phyloP scores from a whole-genome alignment of 1,140 invertebrate species.

The Micrasema longulum region DNA sequence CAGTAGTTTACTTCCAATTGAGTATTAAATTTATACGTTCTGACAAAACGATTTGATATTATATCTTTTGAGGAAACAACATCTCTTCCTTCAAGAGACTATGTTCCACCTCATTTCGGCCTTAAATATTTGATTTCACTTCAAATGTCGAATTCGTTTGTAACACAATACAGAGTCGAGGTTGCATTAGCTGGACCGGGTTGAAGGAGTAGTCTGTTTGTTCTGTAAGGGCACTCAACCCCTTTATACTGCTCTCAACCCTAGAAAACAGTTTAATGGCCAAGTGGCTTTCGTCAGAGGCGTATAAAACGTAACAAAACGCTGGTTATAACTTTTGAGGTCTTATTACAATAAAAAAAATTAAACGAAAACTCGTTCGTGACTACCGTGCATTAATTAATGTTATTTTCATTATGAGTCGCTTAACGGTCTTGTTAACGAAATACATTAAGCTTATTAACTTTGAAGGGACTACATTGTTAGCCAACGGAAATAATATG shows the following conservation, averaged over 20 bases:
- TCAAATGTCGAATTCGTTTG: constrained; percentile 15
- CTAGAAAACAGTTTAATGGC: constrained; percentile 32
- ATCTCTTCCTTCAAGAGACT: background rate
- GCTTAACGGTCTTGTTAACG: constrained; percentile 30
- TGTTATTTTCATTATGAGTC: constrained; percentile 16
- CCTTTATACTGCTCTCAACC: constrained; percentile 24
- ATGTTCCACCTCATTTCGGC: background rate
- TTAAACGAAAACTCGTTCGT: constrained; percentile 9
- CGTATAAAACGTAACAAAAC: constrained; percentile 7
- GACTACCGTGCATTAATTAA: constrained; percentile 15
- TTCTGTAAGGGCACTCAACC: constrained; percentile 2
- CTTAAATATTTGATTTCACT: constrained; percentile 39
- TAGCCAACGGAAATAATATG: background rate
- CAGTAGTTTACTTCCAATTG: too few relatives aligned
- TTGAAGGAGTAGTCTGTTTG: constrained; percentile 3
- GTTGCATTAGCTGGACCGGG: constrained; percentile 12
- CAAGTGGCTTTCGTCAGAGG: constrained; percentile 30
- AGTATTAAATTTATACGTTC: too few relatives aligned
- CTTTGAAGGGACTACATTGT: constrained; percentile 15
- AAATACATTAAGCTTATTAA: constrained; percentile 31
- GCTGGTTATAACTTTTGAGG: background rate
- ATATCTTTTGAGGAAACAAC: too few relatives aligned
- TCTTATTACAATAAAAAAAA: background rate
- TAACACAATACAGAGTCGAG: constrained; percentile 16
- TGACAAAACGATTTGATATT: too few relatives aligned